These are phyloP conservation scores for Dasyornis broadbenti DNA, from an alignment of 2,113 vertebrate species.

Conservation along the genomic window DNA sequence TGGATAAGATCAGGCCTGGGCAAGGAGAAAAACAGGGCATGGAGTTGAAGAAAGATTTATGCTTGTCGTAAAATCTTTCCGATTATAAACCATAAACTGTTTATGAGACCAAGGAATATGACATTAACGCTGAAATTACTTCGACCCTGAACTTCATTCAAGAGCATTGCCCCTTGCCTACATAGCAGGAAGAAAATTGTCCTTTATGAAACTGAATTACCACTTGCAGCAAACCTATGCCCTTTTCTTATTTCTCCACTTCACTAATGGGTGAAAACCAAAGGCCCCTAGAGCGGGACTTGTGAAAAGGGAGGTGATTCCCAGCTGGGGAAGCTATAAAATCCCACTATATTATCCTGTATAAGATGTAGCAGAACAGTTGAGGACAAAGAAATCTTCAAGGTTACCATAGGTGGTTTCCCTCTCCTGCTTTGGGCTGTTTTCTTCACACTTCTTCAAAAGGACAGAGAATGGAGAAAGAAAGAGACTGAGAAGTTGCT, in stretches of 20 bases:
- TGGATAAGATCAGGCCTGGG: conserved; percentile 86
- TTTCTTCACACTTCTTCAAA: neutral
- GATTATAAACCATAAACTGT: neutral
- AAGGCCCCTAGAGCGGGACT: neutral
- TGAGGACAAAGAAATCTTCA: neutral
- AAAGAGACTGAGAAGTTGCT: neutral
- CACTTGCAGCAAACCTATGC: neutral
- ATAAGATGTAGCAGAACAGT: neutral
- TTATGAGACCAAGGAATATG: neutral
- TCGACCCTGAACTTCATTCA: neutral
- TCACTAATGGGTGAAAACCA: neutral
- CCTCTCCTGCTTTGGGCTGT: neutral
- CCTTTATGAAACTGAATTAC: neutral
- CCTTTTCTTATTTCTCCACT: neutral
- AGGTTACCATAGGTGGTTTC: neutral
- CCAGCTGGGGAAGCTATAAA: neutral
- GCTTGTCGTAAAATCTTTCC: neutral
- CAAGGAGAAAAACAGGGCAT: neutral
- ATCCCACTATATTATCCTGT: neutral
- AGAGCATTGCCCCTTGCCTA: neutral
- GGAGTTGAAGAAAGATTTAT: neutral
- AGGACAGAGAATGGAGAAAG: neutral
- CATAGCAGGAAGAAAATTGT: neutral
- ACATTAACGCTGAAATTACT: neutral
- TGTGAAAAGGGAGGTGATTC: neutral